Evolutionary conservation across 2,797 vertebrate genomes (phyloP), one percentile per base, ranked within the genome.

Genomic region (Eulemur coronatus): DNA sequence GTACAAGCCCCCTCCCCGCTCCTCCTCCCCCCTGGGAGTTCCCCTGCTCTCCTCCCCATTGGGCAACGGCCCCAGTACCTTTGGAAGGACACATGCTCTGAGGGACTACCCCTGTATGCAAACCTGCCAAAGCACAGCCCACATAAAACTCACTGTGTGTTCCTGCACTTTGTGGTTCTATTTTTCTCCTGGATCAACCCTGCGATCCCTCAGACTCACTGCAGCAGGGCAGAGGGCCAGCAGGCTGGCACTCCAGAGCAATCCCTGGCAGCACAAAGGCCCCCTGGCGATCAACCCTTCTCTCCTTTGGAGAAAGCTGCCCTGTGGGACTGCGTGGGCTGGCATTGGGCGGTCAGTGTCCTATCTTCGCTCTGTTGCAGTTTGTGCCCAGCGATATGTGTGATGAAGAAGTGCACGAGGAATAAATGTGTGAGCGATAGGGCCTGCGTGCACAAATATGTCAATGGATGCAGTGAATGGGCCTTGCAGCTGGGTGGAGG

Each of bases 1-100:
- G 30, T 24, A 14, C 8, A 30, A 46, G 24, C 5, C 22, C 30
- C n/a, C n/a, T 22, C 20, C 9, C 12, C 4, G 0, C 12, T 0
- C 2, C 30, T 3, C 11, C 15, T 61, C 26, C 33, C 4, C 14
- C 4, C n/a, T 28, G 30, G 69, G 33, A 38, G 75, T 41, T 48
- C 8, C 14, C 63, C 6, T 41, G 35, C 24, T 11, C 13, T 73
- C 57, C 57, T 57, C 6, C 13, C 30, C 6, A 43, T 22, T n/a
- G 57, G 80, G 52, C 10, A 30, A 52, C 10, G 15, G 75, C 20
- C 15, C 13, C 33, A 55, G 41, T 1, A 3, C 57, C 50, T 84
- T 43, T 28, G 57, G 50, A 78, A 78, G 43, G 14, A 38, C 63
- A 88, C 30, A 3, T 3, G n/a, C 35, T 1, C 2, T 9, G 67